Evolutionary conservation across 2,888 invertebrate species (phyloP).

Genomic region (Helleia helle): DNA sequence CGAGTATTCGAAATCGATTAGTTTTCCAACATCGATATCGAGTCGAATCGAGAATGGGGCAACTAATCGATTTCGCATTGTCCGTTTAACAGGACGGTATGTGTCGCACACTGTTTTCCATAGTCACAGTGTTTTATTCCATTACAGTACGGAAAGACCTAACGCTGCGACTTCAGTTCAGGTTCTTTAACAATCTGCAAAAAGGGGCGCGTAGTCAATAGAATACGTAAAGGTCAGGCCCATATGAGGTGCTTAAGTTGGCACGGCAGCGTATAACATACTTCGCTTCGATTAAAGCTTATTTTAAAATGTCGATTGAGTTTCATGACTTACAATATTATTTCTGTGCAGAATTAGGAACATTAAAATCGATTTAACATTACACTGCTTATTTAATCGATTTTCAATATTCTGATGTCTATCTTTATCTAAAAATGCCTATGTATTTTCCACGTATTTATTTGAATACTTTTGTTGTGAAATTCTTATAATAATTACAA

Average conservation of each 20-base stretch:
- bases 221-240: constrained; percentile 55
- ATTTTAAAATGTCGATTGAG: constrained; percentile 43
- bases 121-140: constrained; percentile 67
- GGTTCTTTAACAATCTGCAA: constrained; percentile 95
- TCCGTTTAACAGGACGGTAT: constrained; percentile 17
- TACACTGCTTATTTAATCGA: not conserved
- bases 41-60: constrained; percentile 5
- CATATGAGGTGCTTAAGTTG: constrained; percentile 41
- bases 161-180: constrained; percentile 95
- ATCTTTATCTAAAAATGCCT: not conserved
- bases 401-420: not conserved
- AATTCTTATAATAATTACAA: constrained; percentile 35
- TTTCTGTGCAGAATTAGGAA: constrained; percentile 48
- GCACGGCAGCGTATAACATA: constrained; percentile 60
- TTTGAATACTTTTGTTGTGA: no score
- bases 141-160: constrained; percentile 96
- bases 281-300: constrained; percentile 63
- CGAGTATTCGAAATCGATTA: constrained; percentile 17
- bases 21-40: constrained; percentile 7
- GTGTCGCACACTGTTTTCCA: constrained; percentile 23
- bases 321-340: constrained; percentile 40
- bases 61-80: constrained; percentile 17
- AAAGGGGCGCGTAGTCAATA: constrained; percentile 91
- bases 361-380: constrained; percentile 9
- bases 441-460: no score